A percentile compares a stretch with the other conserved stretches of the same genome.
These are phyloP conservation scores for Turdus rufiventris DNA, from an alignment of 2,113 vertebrate genomes.

Conservation along the genomic window DNA sequence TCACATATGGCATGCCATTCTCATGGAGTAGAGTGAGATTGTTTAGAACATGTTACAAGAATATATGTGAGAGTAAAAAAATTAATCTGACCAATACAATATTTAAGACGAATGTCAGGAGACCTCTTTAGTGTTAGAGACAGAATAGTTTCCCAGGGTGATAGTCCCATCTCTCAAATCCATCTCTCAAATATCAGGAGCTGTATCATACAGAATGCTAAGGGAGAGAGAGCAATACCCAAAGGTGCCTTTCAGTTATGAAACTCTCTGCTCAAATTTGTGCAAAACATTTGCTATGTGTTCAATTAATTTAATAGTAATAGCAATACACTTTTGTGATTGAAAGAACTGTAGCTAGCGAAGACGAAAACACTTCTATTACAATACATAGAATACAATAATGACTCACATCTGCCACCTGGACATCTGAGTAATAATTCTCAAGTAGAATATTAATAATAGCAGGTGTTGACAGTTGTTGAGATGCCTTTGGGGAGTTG, in stretches of 20 bases:
- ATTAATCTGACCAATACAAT: not conserved
- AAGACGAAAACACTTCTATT: not conserved
- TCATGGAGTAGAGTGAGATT: not conserved
- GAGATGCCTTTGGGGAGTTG: not conserved
- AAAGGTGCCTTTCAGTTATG: not conserved
- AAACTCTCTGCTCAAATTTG: not conserved
- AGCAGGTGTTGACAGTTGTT: not conserved
- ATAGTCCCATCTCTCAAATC: not conserved
- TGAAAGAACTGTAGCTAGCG: not conserved
- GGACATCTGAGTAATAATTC: not conserved
- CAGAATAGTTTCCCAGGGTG: not conserved
- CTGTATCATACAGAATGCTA: not conserved
- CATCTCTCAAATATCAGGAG: not conserved
- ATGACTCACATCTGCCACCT: not conserved
- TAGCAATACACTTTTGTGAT: not conserved
- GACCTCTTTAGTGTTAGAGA: not conserved
- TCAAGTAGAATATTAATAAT: not conserved
- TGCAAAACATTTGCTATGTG: not conserved
- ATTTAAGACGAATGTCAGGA: not conserved
- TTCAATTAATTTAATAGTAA: not conserved
- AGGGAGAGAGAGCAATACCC: not conserved
- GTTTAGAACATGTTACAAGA: not conserved
- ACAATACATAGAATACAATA: not conserved
- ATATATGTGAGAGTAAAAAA: not conserved
- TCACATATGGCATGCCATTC: not conserved